Conservation (phyloP, 2,888 invertebrate genomes). For the Seladonia tumulorum region DNA sequence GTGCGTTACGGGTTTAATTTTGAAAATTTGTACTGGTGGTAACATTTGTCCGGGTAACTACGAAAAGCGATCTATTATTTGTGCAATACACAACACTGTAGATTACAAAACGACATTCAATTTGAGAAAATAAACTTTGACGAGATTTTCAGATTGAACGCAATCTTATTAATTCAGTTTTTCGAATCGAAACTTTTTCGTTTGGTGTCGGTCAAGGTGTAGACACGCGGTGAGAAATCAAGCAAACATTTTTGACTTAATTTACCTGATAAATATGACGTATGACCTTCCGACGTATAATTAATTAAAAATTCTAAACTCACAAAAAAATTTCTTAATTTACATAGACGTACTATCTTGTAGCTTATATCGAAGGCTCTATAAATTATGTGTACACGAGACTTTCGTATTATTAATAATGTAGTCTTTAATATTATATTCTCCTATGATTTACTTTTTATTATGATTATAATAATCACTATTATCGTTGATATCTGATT, state of each 20-base stretch:
- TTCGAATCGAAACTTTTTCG: conserved; percentile 41
- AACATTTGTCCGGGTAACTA: not conserved
- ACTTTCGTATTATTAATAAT: conserved; percentile 29
- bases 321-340: conserved; percentile 9
- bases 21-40: not conserved
- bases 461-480: conserved; percentile 21
- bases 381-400: conserved; percentile 13
- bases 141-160: not conserved
- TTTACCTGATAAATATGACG: conserved; percentile 13
- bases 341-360: not conserved
- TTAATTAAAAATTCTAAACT: not conserved
- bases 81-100: conserved; percentile 60
- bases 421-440: not conserved
- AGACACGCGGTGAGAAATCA: not conserved
- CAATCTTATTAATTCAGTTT: not conserved
- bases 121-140: conserved; percentile 29
- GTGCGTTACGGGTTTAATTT: not conserved
- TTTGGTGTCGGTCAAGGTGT: not conserved
- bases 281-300: conserved; percentile 2
- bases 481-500: conserved; percentile 21
- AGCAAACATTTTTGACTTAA: not conserved
- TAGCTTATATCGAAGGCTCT: not conserved
- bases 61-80: conserved; percentile 32
- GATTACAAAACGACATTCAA: conserved; percentile 2
- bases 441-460: conserved; percentile 36